Percentiles rank a stretch among this genome's conserved stretches.
phyloP scores from a whole-genome alignment of 2,797 vertebrate genomes.

The Potorous gilbertii region DNA sequence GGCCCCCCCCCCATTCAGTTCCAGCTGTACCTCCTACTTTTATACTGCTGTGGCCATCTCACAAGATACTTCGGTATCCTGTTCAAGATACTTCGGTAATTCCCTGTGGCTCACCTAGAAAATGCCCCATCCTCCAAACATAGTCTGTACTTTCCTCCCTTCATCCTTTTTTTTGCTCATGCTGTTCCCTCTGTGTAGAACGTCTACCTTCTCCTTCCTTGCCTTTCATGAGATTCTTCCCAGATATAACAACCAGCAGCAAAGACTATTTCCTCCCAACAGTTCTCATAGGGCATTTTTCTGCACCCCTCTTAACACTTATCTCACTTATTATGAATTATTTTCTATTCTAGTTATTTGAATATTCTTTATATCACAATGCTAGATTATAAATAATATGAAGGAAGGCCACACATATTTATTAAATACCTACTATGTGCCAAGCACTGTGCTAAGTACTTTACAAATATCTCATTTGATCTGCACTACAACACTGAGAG shows the following conservation, averaged over 20 bases:
- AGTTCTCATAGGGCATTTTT: background rate
- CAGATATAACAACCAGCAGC: background rate
- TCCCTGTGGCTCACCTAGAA: background rate
- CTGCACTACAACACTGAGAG: background rate
- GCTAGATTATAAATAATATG: background rate
- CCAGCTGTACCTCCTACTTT: background rate
- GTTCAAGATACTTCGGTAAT: background rate
- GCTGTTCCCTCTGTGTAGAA: background rate
- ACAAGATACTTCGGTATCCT: background rate
- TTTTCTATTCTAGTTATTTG: background rate
- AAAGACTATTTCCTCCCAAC: background rate
- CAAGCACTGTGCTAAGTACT: background rate
- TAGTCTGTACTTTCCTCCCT: background rate
- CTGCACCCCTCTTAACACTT: background rate
- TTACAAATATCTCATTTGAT: background rate
- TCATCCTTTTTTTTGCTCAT: background rate
- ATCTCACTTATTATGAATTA: background rate
- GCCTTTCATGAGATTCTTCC: background rate
- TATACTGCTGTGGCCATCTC: background rate
- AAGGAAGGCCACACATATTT: background rate
- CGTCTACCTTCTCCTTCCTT: background rate
- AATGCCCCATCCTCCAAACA: background rate
- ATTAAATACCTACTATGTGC: background rate
- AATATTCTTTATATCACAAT: background rate
- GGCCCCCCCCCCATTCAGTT: background rate